phyloP scores from a whole-genome alignment of 2,888 invertebrate species.

The Acronicta psi region DNA sequence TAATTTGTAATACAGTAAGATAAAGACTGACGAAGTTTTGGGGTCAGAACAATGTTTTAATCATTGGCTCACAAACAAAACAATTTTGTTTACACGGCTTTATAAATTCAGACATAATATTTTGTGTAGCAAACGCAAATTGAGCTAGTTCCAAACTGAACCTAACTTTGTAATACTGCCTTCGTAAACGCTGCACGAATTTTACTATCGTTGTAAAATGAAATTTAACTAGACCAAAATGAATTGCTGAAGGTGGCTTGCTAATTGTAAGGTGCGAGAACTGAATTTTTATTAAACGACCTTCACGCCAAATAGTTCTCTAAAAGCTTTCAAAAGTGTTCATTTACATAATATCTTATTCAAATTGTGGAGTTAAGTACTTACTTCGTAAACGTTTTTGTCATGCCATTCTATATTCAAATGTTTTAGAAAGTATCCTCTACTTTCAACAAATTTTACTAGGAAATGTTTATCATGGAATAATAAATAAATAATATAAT shows the following conservation, averaged over 20 bases:
- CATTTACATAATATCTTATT: conserved; percentile 71
- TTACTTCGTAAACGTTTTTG: conserved; percentile 65
- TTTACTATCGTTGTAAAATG: conserved; percentile 55
- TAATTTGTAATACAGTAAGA: conserved; percentile 1
- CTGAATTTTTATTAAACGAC: conserved; percentile 57
- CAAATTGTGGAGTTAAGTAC: conserved; percentile 62
- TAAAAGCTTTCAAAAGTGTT: conserved; percentile 69
- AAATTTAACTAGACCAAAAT: conserved; percentile 55
- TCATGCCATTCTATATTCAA: conserved; percentile 60
- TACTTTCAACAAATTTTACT: no score
- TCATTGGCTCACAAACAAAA: conserved; percentile 34
- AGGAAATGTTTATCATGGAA: no score
- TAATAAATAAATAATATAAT: no score
- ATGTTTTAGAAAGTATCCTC: conserved; percentile 30
- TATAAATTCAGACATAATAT: conserved; percentile 61
- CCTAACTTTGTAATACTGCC: conserved; percentile 56
- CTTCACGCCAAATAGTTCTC: conserved; percentile 61
- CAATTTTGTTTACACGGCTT: conserved; percentile 50
- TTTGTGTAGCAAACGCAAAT: conserved; percentile 60
- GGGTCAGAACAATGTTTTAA: conserved; percentile 28
- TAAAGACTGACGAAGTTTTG: conserved; percentile 10
- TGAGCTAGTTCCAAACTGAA: conserved; percentile 64
- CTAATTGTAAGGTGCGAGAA: conserved; percentile 60
- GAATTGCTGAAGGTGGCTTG: conserved; percentile 34
- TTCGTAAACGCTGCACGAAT: conserved; percentile 45